These are phyloP conservation scores for Globia sparganii DNA, from an alignment of 2,888 invertebrate species.

Conservation along the genomic window DNA sequence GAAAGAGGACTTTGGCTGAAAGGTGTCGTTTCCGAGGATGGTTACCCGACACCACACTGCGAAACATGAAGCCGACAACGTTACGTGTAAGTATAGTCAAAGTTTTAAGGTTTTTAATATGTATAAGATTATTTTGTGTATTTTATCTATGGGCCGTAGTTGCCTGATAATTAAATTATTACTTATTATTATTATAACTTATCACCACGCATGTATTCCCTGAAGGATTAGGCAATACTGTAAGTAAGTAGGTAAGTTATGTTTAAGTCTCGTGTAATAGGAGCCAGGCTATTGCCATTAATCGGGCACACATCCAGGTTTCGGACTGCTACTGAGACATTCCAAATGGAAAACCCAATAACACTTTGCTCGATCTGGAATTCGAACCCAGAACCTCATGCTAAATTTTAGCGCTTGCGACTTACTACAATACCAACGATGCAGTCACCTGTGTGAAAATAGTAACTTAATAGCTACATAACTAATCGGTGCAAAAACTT, in stretches of 20 bases:
- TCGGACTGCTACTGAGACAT: background rate
- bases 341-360: background rate
- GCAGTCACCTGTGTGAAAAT: background rate
- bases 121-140: too few species aligned
- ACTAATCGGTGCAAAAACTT: constrained; percentile 35
- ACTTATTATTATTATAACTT: too few species aligned
- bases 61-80: too few species aligned
- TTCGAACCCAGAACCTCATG: background rate
- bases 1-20: too few species aligned
- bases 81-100: too few species aligned
- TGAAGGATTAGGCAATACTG: background rate
- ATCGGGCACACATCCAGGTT: background rate
- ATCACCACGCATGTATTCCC: background rate
- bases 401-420: background rate
- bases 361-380: background rate
- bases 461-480: constrained; percentile 1
- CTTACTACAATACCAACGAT: background rate
- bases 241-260: too few species aligned
- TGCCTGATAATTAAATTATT: too few species aligned
- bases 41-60: too few species aligned
- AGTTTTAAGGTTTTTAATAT: too few species aligned
- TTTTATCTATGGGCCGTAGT: too few species aligned
- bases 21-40: too few species aligned
- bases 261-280: background rate
- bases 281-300: background rate